A percentile compares a stretch with the other conserved stretches of the same genome.
phyloP scores from a whole-genome alignment of 1,140 invertebrate species.

The Gyrodactylus bullatarudis region DNA sequence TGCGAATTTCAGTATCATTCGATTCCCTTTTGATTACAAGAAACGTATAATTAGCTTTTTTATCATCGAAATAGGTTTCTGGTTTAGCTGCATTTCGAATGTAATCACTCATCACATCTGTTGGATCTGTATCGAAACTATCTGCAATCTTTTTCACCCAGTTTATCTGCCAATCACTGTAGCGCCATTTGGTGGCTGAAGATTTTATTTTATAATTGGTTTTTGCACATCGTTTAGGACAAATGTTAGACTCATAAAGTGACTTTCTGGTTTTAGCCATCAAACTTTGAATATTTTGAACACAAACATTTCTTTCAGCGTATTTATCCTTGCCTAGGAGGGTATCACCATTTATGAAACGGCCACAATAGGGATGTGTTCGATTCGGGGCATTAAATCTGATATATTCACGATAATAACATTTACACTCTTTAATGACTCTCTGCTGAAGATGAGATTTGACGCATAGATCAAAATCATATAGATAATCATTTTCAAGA shows the following conservation, averaged over 20 bases:
- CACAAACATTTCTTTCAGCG: neutral
- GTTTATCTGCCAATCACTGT: neutral
- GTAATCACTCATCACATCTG: neutral
- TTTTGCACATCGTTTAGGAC: neutral
- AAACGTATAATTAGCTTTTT: constrained; percentile 2
- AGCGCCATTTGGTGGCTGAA: constrained; percentile 4
- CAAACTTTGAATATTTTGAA: neutral
- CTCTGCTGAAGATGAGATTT: constrained; percentile 1
- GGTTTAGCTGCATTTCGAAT: neutral
- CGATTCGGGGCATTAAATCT: neutral
- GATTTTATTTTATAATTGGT: neutral
- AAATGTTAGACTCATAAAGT: neutral
- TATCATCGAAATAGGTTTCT: neutral
- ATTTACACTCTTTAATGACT: constrained; percentile 1
- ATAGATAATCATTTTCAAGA: neutral
- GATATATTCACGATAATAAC: neutral
- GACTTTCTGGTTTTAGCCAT: neutral
- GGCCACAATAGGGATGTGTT: constrained; percentile 1
- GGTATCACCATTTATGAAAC: neutral
- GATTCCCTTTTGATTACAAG: constrained; percentile 2
- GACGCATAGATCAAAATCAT: constrained; percentile 6
- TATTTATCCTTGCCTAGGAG: neutral
- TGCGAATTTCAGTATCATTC: constrained; percentile 1
- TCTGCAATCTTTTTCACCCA: constrained; percentile 1
- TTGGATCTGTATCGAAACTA: neutral